phyloP scores from a whole-genome alignment of 2,113 vertebrate species.

The Hyperopisus bebe region DNA sequence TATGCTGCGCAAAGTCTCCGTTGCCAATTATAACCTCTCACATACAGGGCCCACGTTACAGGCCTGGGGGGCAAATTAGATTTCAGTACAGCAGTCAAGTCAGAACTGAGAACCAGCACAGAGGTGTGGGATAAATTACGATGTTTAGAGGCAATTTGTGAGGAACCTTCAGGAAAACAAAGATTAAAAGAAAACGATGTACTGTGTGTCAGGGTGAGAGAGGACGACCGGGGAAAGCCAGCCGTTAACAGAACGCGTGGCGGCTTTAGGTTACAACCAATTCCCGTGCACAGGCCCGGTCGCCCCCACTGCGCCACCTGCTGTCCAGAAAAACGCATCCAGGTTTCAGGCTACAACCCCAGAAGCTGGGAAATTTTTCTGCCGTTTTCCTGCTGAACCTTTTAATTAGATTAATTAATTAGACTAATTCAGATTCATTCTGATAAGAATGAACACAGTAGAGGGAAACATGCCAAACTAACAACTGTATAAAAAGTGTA shows the following conservation, averaged over 20 bases:
- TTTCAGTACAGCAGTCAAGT: conserved; percentile 18
- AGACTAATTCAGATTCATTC: neutral
- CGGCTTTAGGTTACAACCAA: neutral
- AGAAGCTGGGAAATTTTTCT: neutral
- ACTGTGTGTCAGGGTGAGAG: conserved; percentile 4
- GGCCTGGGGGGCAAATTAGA: conserved; percentile 40
- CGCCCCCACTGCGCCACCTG: neutral
- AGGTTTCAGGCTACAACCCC: neutral
- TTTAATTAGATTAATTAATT: neutral
- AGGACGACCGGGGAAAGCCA: neutral
- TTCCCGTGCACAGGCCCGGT: neutral
- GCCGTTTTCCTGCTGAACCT: neutral
- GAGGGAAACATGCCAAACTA: neutral
- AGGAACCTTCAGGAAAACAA: neutral
- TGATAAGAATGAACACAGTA: neutral
- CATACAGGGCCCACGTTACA: conserved; percentile 20
- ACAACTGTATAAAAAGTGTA: neutral
- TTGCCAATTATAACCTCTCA: conserved; percentile 43
- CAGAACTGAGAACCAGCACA: conserved; percentile 32
- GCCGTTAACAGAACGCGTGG: neutral
- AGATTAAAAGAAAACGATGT: neutral
- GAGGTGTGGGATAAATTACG: conserved; percentile 25
- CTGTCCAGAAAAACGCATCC: neutral
- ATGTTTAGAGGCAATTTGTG: conserved; percentile 35
- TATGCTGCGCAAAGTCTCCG: conserved; percentile 38